These are phyloP conservation scores for Lucifuga dentata DNA, from an alignment of 2,113 vertebrate species.

Conservation along the genomic window DNA sequence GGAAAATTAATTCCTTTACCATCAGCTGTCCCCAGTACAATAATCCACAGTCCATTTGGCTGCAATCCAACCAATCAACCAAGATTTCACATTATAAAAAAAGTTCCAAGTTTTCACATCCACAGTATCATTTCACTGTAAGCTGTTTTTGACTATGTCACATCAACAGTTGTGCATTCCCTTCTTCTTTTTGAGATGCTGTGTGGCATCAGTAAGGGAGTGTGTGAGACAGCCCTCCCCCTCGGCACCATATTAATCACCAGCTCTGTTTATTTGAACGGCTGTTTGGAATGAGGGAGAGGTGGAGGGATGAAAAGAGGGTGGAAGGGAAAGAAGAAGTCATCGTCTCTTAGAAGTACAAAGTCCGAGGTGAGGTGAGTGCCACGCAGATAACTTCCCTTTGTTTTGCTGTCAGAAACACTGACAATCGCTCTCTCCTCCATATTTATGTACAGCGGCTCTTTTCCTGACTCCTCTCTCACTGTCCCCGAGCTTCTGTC, in stretches of 20 bases:
- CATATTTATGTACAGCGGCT: constrained; percentile 46
- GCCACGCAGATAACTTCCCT: constrained; percentile 57
- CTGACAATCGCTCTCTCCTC: constrained; percentile 37
- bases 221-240: constrained; percentile 55
- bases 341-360: constrained; percentile 54
- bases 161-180: constrained; percentile 70
- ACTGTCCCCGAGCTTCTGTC: constrained; percentile 44
- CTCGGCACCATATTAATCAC: constrained; percentile 80
- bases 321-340: constrained; percentile 42
- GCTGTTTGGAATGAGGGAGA: constrained; percentile 62
- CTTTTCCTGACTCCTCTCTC: constrained; percentile 42
- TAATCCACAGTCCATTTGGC: constrained; percentile 62
- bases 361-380: constrained; percentile 61
- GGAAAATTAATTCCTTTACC: constrained; percentile 31
- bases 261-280: constrained; percentile 68
- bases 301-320: constrained; percentile 35
- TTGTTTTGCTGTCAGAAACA: constrained; percentile 61
- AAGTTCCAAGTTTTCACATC: constrained; percentile 26
- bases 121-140: constrained; percentile 14
- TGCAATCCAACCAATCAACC: constrained; percentile 44
- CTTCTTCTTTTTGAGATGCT: constrained; percentile 62
- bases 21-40: constrained; percentile 43
- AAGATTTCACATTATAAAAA: constrained; percentile 58
- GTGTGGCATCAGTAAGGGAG: constrained; percentile 62
- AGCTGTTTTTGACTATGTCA: constrained; percentile 56